phyloP scores from a whole-genome alignment of 2,113 vertebrate species.

The Nannospalax galili region DNA sequence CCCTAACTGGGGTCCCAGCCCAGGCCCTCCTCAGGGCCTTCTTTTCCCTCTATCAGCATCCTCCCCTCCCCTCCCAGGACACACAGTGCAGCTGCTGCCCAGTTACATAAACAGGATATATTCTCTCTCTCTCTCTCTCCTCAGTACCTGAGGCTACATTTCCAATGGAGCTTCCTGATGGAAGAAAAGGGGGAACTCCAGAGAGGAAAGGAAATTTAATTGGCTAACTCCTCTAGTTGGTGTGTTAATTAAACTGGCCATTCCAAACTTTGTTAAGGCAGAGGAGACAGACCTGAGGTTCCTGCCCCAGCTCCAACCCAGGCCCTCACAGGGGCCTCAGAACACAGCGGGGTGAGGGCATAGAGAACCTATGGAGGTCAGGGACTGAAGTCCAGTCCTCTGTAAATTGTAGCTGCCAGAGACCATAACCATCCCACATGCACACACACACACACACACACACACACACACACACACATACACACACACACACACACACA shows the following conservation, averaged over 20 bases:
- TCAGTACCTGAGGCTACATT: conserved; percentile 69
- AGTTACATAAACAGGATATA: conserved; percentile 77
- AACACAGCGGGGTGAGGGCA: rapidly evolving
- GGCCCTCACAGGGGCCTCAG: neutral
- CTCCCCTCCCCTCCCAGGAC: neutral
- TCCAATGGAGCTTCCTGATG: conserved; percentile 62
- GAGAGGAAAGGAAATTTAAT: conserved; percentile 63
- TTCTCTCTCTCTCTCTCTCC: neutral
- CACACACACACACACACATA: rapidly evolving
- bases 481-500: neutral
- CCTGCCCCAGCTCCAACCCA: neutral
- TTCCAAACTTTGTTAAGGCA: conserved; percentile 66
- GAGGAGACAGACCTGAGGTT: neutral
- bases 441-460: neutral
- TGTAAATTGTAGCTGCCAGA: neutral
- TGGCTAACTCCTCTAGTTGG: conserved; percentile 42
- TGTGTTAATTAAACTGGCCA: conserved; percentile 54
- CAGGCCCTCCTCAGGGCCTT: neutral
- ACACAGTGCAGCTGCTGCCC: neutral
- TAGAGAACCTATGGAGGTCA: too few species aligned
- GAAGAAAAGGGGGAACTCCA: conserved; percentile 32
- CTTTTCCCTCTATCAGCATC: neutral
- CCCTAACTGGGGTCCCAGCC: neutral
- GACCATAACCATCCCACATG: neutral
- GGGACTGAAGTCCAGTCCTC: neutral